Conservation (phyloP, 2,797 vertebrate genomes). For the Lepus townsendii region DNA sequence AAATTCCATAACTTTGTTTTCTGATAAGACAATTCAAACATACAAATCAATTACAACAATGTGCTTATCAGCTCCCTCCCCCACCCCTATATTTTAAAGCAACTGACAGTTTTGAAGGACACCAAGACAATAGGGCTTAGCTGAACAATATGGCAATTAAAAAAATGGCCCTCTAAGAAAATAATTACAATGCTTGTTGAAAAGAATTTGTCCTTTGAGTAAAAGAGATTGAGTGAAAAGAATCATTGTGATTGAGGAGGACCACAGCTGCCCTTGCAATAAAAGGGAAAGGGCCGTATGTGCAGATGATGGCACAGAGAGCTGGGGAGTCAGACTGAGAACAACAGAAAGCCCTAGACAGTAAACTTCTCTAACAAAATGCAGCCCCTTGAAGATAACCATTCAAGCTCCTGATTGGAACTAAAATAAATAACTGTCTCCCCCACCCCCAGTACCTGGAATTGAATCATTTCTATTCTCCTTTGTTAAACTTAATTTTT, state of each 20-base stretch:
- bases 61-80: constrained; percentile 86
- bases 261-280: constrained; percentile 72
- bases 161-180: constrained; percentile 86
- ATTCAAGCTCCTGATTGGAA: constrained; percentile 58
- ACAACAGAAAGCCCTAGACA: constrained; percentile 73
- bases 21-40: constrained; percentile 87
- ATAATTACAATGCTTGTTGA: constrained; percentile 83
- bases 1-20: constrained; percentile 87
- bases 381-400: constrained; percentile 55
- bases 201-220: constrained; percentile 84
- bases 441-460: constrained; percentile 57
- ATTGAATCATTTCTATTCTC: constrained; percentile 60
- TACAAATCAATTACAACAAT: constrained; percentile 89
- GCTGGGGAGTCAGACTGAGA: constrained; percentile 75
- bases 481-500: constrained; percentile 61
- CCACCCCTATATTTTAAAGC: constrained; percentile 84
- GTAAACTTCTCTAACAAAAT: constrained; percentile 68
- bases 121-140: constrained; percentile 88
- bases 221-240: constrained; percentile 81
- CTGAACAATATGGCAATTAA: constrained; percentile 88
- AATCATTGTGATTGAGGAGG: constrained; percentile 73
- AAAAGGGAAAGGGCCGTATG: constrained; percentile 60
- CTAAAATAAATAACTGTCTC: constrained; percentile 61
- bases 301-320: constrained; percentile 73
- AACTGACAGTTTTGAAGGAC: constrained; percentile 88